Conservation (phyloP, 2,797 vertebrate species). For the Microcaecilia unicolor region DNA sequence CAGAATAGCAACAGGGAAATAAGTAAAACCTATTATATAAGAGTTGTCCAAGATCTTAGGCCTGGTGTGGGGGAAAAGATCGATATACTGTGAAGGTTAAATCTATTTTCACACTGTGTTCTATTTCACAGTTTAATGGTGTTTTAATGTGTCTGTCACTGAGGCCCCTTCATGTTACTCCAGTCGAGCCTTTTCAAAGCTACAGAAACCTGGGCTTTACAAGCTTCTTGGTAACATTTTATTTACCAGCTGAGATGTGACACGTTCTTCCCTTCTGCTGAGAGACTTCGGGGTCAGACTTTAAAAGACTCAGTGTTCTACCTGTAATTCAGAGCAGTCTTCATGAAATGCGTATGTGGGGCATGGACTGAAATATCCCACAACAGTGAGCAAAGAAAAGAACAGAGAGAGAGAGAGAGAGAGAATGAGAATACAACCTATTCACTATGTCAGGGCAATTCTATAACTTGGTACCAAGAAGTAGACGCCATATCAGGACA, state of each 20-base stretch:
- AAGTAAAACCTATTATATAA: constrained; percentile 73
- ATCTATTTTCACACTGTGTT: constrained; percentile 78
- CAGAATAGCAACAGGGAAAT: constrained; percentile 66
- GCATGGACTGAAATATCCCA: no score
- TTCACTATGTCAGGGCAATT: no score
- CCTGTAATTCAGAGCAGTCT: no score
- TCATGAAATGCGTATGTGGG: no score
- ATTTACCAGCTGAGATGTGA: constrained; percentile 56
- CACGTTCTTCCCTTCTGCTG: constrained; percentile 24
- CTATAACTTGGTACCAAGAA: no score
- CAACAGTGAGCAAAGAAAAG: no score
- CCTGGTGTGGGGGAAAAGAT: constrained; percentile 47
- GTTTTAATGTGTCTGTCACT: constrained; percentile 82
- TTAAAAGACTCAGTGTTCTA: no score
- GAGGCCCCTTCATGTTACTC: constrained; percentile 57
- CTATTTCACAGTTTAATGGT: constrained; percentile 80
- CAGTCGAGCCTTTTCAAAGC: constrained; percentile 57
- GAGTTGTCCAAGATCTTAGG: constrained; percentile 66
- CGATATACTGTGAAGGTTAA: constrained; percentile 73
- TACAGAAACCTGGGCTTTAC: constrained; percentile 47
- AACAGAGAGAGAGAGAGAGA: no score
- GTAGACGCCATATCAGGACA: no score
- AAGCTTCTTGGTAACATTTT: constrained; percentile 56
- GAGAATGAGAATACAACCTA: no score
- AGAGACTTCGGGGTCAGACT: constrained; percentile 12